phyloP scores from a whole-genome alignment of 2,888 invertebrate species.

The Drosophila niveifrons region DNA sequence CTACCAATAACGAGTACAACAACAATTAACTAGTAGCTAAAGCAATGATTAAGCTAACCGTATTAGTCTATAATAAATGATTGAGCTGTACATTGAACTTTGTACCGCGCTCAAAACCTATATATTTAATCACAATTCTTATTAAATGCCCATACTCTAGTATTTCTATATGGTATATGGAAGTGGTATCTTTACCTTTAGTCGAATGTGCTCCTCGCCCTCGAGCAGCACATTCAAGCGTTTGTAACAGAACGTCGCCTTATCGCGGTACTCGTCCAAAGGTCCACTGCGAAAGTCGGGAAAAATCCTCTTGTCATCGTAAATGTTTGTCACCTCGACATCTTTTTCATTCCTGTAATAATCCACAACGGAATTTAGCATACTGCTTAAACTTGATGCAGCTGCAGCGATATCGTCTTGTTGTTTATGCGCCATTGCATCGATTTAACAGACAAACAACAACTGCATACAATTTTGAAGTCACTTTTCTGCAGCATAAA shows the following conservation, averaged over 20 bases:
- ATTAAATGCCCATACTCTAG: background rate
- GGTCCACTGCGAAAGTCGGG: slow-evolving; percentile 89
- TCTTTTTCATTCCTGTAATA: slow-evolving; percentile 51
- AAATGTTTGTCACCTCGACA: slow-evolving; percentile 55
- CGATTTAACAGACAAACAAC: background rate
- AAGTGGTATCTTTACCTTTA: slow-evolving; percentile 85
- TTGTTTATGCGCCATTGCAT: slow-evolving; percentile 44
- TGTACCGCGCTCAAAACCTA: slow-evolving; percentile 23
- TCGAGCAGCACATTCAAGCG: slow-evolving; percentile 87
- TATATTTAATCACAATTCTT: background rate
- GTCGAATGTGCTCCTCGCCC: slow-evolving; percentile 86
- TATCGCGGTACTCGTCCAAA: slow-evolving; percentile 88
- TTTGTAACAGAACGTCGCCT: slow-evolving; percentile 90
- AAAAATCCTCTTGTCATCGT: slow-evolving; percentile 85
- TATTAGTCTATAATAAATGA: background rate
- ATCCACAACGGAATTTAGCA: slow-evolving; percentile 49
- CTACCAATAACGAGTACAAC: background rate
- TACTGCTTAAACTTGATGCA: slow-evolving; percentile 23
- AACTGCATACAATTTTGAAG: background rate
- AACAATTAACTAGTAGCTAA: background rate
- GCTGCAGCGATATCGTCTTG: slow-evolving; percentile 4
- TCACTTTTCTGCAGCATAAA: slow-evolving; percentile 4
- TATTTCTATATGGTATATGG: background rate
- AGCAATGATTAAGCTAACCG: background rate
- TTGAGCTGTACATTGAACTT: slow-evolving; percentile 43